Evolutionary conservation across 2,797 vertebrate species (phyloP).

Genomic region (Cottoperca gobio): DNA sequence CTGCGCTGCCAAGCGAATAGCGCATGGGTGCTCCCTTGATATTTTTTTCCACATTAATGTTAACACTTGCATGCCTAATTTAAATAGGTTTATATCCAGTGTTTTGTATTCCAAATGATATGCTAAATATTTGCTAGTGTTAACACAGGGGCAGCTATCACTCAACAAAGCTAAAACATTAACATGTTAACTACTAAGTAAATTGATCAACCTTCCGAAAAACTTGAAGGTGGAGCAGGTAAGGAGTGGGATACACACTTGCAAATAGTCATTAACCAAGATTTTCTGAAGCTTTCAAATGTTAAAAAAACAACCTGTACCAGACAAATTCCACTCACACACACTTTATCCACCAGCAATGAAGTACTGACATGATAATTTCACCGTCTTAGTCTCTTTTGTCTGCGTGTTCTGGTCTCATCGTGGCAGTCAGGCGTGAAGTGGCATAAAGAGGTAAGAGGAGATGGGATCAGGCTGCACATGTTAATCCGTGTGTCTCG

Average conservation of each 20-base stretch:
- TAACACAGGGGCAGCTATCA: background rate
- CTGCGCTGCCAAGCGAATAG: too few relatives aligned
- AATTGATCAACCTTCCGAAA: background rate
- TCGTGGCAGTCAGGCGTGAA: conserved; percentile 53
- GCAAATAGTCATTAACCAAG: background rate
- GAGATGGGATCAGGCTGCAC: conserved; percentile 64
- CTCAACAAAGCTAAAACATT: background rate
- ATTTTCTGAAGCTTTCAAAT: background rate
- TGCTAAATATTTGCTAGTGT: background rate
- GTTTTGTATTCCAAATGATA: background rate
- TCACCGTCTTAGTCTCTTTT: conserved; percentile 33
- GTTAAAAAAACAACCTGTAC: background rate
- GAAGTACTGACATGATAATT: conserved; percentile 43
- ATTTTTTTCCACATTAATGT: too few relatives aligned
- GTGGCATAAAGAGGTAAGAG: conserved; percentile 47
- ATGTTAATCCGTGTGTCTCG: conserved; percentile 61
- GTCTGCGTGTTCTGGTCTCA: conserved; percentile 41
- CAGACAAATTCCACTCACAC: background rate
- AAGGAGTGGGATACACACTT: background rate
- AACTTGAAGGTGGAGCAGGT: background rate
- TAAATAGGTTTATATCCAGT: background rate
- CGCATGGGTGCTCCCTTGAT: too few relatives aligned
- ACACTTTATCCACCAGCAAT: conserved; percentile 2
- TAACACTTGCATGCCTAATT: too few relatives aligned
- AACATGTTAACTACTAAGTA: background rate